Conservation (phyloP, 2,797 vertebrate species). For the Malacoraja senta region DNA sequence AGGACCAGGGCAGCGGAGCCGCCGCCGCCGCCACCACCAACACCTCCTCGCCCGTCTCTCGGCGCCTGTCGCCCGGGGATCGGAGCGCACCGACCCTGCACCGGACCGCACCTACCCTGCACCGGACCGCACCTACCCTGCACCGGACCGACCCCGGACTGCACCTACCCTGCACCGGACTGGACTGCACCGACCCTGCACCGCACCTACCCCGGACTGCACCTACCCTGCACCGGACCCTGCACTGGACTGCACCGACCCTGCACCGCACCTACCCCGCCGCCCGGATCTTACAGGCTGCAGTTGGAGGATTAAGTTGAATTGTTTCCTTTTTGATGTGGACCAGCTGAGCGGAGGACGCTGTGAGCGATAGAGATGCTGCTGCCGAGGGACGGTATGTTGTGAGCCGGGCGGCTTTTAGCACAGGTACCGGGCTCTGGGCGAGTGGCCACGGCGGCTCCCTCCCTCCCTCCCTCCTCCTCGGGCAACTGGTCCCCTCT, state of each 20-base stretch:
- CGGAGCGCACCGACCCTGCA: neutral
- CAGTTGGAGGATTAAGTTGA: constrained; percentile 33
- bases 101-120: neutral
- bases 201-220: too few relatives aligned
- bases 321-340: neutral
- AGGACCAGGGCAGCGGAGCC: neutral
- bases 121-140: too few relatives aligned
- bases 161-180: too few relatives aligned
- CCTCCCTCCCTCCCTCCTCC: too few relatives aligned
- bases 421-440: constrained; percentile 2
- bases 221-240: too few relatives aligned
- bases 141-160: too few relatives aligned
- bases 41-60: neutral
- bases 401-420: neutral
- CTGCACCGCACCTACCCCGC: too few relatives aligned
- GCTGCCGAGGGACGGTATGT: neutral
- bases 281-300: constrained; percentile 28
- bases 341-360: neutral
- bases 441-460: neutral
- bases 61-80: neutral
- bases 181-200: too few relatives aligned
- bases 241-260: too few relatives aligned
- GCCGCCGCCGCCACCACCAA: neutral
- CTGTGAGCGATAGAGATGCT: neutral
- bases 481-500: too few relatives aligned